Evolutionary conservation across 1,140 invertebrate genomes (phyloP).

Genomic region (Bombus pyrosoma): DNA sequence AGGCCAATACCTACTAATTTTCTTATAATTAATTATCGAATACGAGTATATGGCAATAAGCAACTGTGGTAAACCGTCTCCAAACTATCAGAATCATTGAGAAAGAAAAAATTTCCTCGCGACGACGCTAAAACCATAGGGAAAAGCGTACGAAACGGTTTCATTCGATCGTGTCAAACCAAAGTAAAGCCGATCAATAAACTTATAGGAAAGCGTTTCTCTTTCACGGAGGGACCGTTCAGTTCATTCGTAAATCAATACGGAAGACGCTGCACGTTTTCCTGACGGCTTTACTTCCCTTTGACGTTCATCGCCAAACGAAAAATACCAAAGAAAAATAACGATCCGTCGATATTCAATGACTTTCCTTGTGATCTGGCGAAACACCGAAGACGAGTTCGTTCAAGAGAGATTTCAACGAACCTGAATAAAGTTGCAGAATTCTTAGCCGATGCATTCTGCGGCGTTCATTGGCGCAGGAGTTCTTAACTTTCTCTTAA

Average conservation of each 20-base stretch:
- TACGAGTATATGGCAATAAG: neutral
- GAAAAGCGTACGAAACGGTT: neutral
- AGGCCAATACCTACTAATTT: neutral
- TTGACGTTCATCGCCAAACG: conserved; percentile 3
- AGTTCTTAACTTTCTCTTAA: neutral
- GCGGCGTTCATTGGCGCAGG: neutral
- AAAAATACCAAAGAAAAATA: neutral
- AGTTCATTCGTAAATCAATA: conserved; percentile 20
- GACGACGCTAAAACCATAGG: neutral
- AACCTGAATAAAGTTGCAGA: conserved; percentile 21
- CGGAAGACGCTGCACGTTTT: neutral
- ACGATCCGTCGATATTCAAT: neutral
- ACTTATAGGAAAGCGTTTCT: neutral
- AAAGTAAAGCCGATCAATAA: conserved; percentile 30
- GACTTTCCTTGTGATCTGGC: neutral
- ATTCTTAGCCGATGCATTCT: neutral
- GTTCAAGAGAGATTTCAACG: neutral
- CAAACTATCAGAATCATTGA: neutral
- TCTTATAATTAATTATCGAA: neutral
- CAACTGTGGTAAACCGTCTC: neutral
- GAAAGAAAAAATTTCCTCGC: neutral
- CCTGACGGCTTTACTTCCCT: conserved; percentile 6
- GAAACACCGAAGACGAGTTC: conserved; percentile 16
- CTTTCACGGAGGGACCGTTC: neutral
- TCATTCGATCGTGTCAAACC: conserved; percentile 8